Evolutionary conservation across 37 sponge, comb jelly and placozoan genomes (phyloP).

Genomic region (Agelas oroides): DNA sequence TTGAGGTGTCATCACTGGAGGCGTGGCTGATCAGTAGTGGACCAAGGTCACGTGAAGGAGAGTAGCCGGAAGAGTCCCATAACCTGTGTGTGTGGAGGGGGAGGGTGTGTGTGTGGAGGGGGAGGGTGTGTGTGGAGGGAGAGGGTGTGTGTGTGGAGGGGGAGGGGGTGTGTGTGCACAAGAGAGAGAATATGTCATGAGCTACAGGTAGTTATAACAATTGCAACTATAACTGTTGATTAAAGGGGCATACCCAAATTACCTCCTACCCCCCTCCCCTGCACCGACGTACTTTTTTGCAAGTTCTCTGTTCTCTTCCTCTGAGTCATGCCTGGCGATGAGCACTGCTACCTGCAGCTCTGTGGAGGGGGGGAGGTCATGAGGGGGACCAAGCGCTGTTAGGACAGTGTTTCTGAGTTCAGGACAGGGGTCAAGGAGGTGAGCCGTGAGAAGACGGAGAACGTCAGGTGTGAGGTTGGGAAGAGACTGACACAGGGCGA

Average conservation of each 20-base stretch:
- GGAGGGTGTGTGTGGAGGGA: too few species aligned
- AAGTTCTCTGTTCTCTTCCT: slow-evolving; percentile 39
- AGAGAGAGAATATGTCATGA: too few species aligned
- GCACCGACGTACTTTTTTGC: slow-evolving; percentile 46
- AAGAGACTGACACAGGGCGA: slow-evolving; percentile 6
- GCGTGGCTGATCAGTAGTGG: slow-evolving; percentile 33
- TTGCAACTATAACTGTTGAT: too few species aligned
- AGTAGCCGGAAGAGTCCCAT: slow-evolving; percentile 52
- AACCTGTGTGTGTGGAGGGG: slow-evolving; percentile 54
- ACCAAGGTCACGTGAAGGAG: slow-evolving; percentile 30
- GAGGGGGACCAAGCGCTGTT: slow-evolving; percentile 9
- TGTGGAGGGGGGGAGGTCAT: slow-evolving; percentile 3
- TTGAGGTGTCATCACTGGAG: slow-evolving; percentile 1
- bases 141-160: too few species aligned
- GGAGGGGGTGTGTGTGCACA: too few species aligned
- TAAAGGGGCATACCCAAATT: too few species aligned
- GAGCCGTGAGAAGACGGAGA: slow-evolving; percentile 8
- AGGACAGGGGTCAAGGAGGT: slow-evolving; percentile 9
- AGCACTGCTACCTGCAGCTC: slow-evolving; percentile 46
- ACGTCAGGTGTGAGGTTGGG: neutral
- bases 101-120: too few species aligned
- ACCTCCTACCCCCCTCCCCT: too few species aligned
- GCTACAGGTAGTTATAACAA: too few species aligned
- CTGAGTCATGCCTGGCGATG: slow-evolving; percentile 46
- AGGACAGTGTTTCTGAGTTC: slow-evolving; percentile 44